phyloP scores from a whole-genome alignment of 2,113 vertebrate genomes.

The Takifugu bimaculatus region DNA sequence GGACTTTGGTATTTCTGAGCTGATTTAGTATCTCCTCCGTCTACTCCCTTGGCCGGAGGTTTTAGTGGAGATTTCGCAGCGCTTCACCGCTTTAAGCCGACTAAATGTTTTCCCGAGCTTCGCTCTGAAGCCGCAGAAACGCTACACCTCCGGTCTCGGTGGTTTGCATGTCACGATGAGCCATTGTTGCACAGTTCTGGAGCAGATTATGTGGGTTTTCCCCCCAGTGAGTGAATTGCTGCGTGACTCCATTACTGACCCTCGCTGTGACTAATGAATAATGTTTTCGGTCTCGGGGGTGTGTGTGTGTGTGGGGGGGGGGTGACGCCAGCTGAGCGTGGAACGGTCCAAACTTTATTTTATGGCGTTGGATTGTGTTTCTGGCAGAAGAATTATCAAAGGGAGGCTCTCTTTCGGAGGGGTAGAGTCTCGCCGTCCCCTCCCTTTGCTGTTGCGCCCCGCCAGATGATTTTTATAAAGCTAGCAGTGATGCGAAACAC shows the following conservation, averaged over 20 bases:
- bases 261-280: neutral
- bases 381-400: slow-evolving; percentile 3
- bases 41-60: slow-evolving; percentile 8
- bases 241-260: too few relatives aligned
- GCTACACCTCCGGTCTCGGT: too few relatives aligned
- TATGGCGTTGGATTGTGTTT: neutral
- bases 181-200: neutral
- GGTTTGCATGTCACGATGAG: neutral
- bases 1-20: slow-evolving; percentile 9
- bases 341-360: slow-evolving; percentile 5
- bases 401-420: slow-evolving; percentile 9
- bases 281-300: too few relatives aligned
- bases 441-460: neutral
- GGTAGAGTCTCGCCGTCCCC: neutral
- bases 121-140: neutral
- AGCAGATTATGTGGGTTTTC: slow-evolving; percentile 11
- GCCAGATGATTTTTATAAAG: too few relatives aligned
- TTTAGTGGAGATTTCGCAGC: slow-evolving; percentile 57
- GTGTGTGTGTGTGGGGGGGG: neutral
- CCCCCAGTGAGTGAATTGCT: neutral
- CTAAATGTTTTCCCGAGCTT: slow-evolving; percentile 7
- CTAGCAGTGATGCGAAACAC: too few relatives aligned
- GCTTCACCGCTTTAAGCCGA: slow-evolving; percentile 28
- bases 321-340: neutral
- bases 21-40: slow-evolving; percentile 52